Conservation (phyloP, 2,797 vertebrate genomes). For the Pseudotriccus pelzelni region DNA sequence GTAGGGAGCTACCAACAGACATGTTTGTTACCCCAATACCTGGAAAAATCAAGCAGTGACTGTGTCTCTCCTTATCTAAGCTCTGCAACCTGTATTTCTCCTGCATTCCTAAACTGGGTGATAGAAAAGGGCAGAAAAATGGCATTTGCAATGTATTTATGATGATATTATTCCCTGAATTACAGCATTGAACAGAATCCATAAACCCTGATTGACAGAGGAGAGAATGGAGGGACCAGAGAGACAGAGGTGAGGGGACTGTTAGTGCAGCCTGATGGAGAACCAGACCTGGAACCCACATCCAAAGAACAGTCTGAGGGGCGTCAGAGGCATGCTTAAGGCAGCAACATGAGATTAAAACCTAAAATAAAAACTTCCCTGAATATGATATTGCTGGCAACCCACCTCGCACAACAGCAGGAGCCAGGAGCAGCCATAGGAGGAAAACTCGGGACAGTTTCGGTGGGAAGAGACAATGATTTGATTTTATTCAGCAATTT, state of each 20-base stretch:
- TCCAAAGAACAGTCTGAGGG: neutral
- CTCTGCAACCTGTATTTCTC: neutral
- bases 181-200: neutral
- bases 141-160: neutral
- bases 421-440: neutral
- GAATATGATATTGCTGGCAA: accelerated
- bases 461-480: neutral
- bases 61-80: neutral
- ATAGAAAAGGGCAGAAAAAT: neutral
- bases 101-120: neutral
- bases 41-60: neutral
- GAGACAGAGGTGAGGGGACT: neutral
- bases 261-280: neutral
- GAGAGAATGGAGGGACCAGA: neutral
- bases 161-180: neutral
- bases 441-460: neutral
- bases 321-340: neutral
- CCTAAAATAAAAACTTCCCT: neutral
- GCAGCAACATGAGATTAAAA: neutral
- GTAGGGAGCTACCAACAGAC: neutral
- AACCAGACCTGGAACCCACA: neutral
- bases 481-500: neutral
- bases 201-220: neutral
- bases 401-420: neutral
- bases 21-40: neutral